Conservation (phyloP, 2,113 vertebrate species). For the Nothoprocta perdicaria region DNA sequence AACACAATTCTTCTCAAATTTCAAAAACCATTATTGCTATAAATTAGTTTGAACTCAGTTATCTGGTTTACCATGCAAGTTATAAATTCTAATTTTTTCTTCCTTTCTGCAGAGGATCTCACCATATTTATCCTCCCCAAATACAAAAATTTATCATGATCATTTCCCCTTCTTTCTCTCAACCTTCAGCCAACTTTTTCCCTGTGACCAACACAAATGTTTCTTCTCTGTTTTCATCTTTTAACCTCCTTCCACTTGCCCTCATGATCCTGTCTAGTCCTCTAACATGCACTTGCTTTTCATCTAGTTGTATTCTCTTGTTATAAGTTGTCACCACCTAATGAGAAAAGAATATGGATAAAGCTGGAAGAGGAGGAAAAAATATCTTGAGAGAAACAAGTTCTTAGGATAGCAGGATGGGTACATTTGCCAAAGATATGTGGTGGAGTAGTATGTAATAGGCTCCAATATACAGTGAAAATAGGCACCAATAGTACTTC, state of each 20-base stretch:
- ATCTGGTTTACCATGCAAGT: neutral
- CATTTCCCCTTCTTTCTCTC: neutral
- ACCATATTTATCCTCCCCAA: neutral
- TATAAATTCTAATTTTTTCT: neutral
- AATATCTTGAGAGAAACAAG: neutral
- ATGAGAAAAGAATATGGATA: neutral
- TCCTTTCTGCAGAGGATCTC: neutral
- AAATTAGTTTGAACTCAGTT: neutral
- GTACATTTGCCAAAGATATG: neutral
- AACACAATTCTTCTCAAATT: neutral
- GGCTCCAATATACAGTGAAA: neutral
- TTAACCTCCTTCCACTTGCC: neutral
- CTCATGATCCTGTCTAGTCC: neutral
- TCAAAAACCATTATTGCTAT: neutral
- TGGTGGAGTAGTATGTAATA: accelerated
- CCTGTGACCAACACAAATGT: neutral
- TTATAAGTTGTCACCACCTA: neutral
- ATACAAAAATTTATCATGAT: neutral
- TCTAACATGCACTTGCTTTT: neutral
- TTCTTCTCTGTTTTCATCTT: neutral
- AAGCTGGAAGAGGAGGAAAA: neutral
- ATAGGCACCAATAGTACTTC: no score
- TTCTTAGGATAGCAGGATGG: neutral
- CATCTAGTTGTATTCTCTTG: neutral
- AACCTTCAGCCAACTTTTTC: neutral